Evolutionary conservation across 2,113 vertebrate genomes (phyloP), one percentile per base, ranked within the genome.

Genomic region (Zosterops japonicus): DNA sequence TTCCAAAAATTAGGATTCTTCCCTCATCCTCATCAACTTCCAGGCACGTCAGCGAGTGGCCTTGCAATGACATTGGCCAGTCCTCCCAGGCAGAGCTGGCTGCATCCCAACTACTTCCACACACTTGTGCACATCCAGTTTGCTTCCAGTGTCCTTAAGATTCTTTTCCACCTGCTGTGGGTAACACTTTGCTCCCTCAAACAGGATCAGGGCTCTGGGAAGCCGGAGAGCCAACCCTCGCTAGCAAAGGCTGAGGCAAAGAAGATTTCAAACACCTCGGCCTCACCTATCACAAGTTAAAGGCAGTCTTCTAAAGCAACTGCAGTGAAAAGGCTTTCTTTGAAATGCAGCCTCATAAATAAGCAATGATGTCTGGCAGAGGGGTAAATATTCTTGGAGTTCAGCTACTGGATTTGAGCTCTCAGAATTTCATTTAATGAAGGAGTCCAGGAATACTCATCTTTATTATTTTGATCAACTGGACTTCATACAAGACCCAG

Each of bases 311-410:
- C 47, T 87, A 69, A 74, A 94, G 69, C 47, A 63, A 22, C 44
- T n/a, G 50, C 4, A 46, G 59, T 39, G 50, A 57, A 59, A 36
- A 89, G 39, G 33, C 11, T 76, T 75, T 35, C 25, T 85, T 59
- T 70, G 79, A 93, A 90, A 96, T 22, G 27, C 53, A 77, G n/a
- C 25, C 24, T 92, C 60, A 78, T 75, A 68, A 91, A 83, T 67
- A 86, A 89, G 69, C 81, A 74, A 49, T 28, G 28, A 41, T n/a
- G 41, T 42, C 71, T 71, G 44, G 20, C 31, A 92, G 4, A 11
- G 50, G 23, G 20, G 46, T 42, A 31, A 87, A 87, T 46, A 92
- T 49, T 89, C 35, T 69, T 60, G 1, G 39, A 84, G 33, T 49
- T 86, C 69, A 87, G 64, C 47, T 47, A 8, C 33, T 33, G 57